These are phyloP conservation scores for Amblyopsis hoosieri DNA, from an alignment of 2,797 vertebrate genomes.

Conservation along the genomic window DNA sequence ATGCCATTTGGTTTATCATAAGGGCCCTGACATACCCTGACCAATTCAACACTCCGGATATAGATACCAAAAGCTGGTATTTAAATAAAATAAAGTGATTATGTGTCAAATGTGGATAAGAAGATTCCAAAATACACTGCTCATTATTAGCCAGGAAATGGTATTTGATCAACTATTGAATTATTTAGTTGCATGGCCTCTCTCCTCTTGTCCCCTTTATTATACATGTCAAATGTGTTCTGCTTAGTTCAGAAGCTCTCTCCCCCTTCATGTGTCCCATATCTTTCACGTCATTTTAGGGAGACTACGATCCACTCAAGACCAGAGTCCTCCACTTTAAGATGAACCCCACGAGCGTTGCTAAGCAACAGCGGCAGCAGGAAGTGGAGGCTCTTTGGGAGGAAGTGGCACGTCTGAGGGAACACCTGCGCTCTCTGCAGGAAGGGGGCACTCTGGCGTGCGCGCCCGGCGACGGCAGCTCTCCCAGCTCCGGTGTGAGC, in stretches of 20 bases:
- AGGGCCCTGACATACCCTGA: no score
- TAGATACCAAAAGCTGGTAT: no score
- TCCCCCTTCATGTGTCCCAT: slow-evolving; percentile 1
- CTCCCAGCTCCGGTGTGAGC: slow-evolving; percentile 61
- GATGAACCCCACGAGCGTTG: slow-evolving; percentile 85
- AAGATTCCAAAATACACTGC: background rate
- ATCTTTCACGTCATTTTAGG: slow-evolving; percentile 67
- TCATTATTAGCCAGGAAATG: background rate
- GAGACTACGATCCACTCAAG: slow-evolving; percentile 87
- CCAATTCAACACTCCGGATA: no score
- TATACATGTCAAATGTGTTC: background rate
- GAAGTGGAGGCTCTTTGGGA: slow-evolving; percentile 82
- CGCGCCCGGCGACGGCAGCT: slow-evolving; percentile 34
- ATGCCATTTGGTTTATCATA: no score
- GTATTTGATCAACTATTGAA: background rate
- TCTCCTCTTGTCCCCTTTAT: background rate
- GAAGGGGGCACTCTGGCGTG: slow-evolving; percentile 64
- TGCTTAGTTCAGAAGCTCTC: background rate
- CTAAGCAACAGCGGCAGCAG: slow-evolving; percentile 84
- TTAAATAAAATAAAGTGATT: background rate
- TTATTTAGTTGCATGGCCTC: background rate
- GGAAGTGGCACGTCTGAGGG: slow-evolving; percentile 84
- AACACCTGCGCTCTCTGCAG: slow-evolving; percentile 81
- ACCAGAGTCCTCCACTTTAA: slow-evolving; percentile 90
- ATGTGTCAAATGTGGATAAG: background rate